A percentile compares a stretch with the other conserved stretches of the same genome.
Conservation (phyloP, 2,797 vertebrate species). For the Alcedo quadribrachys region DNA sequence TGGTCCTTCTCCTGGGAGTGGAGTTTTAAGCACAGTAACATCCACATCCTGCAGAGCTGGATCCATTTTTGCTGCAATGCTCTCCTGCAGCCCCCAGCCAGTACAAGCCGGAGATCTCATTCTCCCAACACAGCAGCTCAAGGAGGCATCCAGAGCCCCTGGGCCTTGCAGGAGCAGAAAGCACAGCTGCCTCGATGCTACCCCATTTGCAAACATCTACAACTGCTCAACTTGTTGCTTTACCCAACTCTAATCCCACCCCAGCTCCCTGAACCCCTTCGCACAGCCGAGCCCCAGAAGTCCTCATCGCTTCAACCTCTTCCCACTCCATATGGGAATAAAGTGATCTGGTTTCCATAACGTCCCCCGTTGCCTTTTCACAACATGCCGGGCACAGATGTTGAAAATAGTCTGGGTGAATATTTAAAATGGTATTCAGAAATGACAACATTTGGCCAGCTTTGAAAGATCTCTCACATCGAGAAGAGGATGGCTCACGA, state of each 20-base stretch:
- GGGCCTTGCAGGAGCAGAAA: background rate
- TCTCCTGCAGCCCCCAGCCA: background rate
- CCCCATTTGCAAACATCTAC: background rate
- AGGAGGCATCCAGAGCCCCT: background rate
- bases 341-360: conserved; percentile 63
- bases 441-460: conserved; percentile 63
- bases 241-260: background rate
- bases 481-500: conserved; percentile 32
- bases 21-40: background rate
- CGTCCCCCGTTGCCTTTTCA: conserved; percentile 43
- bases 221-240: background rate
- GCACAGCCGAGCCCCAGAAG: background rate
- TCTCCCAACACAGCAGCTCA: background rate
- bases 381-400: conserved; percentile 56
- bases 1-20: rapidly evolving
- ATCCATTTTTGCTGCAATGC: rapidly evolving
- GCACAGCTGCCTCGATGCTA: background rate
- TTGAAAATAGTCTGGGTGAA: conserved; percentile 63
- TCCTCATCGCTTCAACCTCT: background rate
- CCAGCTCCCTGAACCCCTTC: background rate
- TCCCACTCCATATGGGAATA: conserved; percentile 28
- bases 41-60: rapidly evolving
- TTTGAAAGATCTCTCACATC: conserved; percentile 60
- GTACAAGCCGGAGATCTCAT: background rate
- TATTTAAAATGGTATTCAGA: conserved; percentile 69